Base-by-base conservation (phyloP, 2,797 vertebrate species). In the Pempheris klunzingeri region DNA sequence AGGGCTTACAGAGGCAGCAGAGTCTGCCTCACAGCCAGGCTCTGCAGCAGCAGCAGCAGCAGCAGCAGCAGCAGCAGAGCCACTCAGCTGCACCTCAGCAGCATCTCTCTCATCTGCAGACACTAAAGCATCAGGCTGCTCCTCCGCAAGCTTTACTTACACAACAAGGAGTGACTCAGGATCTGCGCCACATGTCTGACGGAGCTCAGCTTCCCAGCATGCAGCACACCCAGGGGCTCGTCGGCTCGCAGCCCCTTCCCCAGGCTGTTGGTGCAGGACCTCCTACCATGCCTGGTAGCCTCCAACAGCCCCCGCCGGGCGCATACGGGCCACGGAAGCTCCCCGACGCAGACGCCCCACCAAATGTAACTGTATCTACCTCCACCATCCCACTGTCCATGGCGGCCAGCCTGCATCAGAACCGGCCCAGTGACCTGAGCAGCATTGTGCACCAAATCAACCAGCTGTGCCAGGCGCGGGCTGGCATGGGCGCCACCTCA, bases 381-480 rank as follows among this genome's bases (percentile, higher is more conserved):
- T 97, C 98, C 1, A 96, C 96, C 88, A 95, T 99, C 89, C 97
- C 98, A 3, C 94, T 98, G 90, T 96, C 96, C 0, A 96, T 98
- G 15, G 96, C 96, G 47, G 91, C 96, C 76, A 94, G 93, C 83
- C 90, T 97, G 93, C 94, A 96, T 39, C 95, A 97, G 86, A 96
- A 95, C 0, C 96, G 96, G 0, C 94, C 95, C 0, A 89, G 96
- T 39, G 96, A 98, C 94, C 93, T 99, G 88, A 99, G 96, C 92
- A 97, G 96, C 93, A 97, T 99, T n/a, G 96, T 99, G 84, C 97
- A 97, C 92, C 98, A 99, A 95, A 97, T 99, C 91, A 98, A 97
- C 93, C 98, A 98, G 94, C 93, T 99, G 93, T 99, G 98, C 93
- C 98, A 98, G 96, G 97, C 96, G 0, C 96, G 97, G n/a, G 96